Evolutionary conservation across 1,140 invertebrate genomes (phyloP).

Genomic region (Acromyrmex charruanus): DNA sequence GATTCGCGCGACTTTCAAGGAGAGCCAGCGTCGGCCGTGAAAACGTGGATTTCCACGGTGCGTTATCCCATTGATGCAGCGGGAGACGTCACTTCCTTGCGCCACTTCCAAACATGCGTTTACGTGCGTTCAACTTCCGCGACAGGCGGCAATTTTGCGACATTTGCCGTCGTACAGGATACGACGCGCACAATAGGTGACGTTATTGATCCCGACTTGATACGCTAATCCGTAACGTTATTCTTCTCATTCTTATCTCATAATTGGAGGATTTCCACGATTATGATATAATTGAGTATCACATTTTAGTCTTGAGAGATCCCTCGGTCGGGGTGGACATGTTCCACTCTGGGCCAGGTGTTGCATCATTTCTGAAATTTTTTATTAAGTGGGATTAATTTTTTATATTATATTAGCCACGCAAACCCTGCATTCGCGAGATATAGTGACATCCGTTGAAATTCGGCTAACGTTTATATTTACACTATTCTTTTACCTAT

Average conservation of each 20-base stretch:
- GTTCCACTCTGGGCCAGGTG: too few relatives aligned
- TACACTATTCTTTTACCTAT: background rate
- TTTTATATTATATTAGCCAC: too few relatives aligned
- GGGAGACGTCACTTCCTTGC: slow-evolving; percentile 15
- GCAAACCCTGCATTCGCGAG: background rate
- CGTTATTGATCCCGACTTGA: slow-evolving; percentile 6
- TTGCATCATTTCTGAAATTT: too few relatives aligned
- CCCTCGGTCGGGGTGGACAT: too few relatives aligned
- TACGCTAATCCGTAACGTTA: slow-evolving; percentile 2
- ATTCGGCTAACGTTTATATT: background rate
- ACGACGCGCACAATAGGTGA: background rate
- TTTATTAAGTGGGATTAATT: too few relatives aligned
- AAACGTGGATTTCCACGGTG: slow-evolving; percentile 50
- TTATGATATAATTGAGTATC: background rate
- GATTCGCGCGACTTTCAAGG: slow-evolving; percentile 32
- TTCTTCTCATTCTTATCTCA: background rate
- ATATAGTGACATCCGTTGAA: background rate
- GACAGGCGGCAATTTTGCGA: slow-evolving; percentile 34
- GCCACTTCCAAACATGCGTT: slow-evolving; percentile 14
- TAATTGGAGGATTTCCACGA: background rate
- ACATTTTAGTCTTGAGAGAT: too few relatives aligned
- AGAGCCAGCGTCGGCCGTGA: slow-evolving; percentile 39
- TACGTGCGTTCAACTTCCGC: background rate
- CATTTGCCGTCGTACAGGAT: background rate
- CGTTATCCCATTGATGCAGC: background rate